phyloP scores from a whole-genome alignment of 2,797 vertebrate genomes.

The Astyanax mexicanus region DNA sequence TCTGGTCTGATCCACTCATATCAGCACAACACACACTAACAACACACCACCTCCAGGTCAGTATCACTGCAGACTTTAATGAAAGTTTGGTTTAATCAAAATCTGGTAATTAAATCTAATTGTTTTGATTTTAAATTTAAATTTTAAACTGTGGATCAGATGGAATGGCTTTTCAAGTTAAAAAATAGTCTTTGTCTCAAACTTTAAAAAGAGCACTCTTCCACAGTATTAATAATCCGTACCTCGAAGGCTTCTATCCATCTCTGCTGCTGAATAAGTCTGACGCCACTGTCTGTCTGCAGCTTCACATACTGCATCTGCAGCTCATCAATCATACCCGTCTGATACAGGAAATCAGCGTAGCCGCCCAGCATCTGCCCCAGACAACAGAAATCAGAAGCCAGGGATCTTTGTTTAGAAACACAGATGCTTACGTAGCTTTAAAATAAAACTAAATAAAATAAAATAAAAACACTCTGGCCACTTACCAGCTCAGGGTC shows the following conservation, averaged over 20 bases:
- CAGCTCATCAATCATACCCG: constrained; percentile 75
- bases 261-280: constrained; percentile 81
- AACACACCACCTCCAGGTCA: too few species aligned
- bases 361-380: constrained; percentile 81
- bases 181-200: too few species aligned
- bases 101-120: too few species aligned
- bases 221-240: too few species aligned
- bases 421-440: too few species aligned
- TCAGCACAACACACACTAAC: too few species aligned
- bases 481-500: constrained; percentile 84
- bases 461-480: neutral
- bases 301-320: constrained; percentile 75
- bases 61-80: too few species aligned
- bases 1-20: too few species aligned
- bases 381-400: neutral
- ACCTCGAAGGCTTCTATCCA: constrained; percentile 84
- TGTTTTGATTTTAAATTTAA: too few species aligned
- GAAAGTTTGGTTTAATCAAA: too few species aligned
- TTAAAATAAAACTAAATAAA: neutral
- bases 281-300: constrained; percentile 72
- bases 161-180: too few species aligned
- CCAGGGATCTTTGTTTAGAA: neutral
- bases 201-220: neutral
- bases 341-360: constrained; percentile 80
- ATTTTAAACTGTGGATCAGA: too few species aligned